Base-by-base conservation (phyloP, 2,888 invertebrate species). In the Dynastes grantii region DNA sequence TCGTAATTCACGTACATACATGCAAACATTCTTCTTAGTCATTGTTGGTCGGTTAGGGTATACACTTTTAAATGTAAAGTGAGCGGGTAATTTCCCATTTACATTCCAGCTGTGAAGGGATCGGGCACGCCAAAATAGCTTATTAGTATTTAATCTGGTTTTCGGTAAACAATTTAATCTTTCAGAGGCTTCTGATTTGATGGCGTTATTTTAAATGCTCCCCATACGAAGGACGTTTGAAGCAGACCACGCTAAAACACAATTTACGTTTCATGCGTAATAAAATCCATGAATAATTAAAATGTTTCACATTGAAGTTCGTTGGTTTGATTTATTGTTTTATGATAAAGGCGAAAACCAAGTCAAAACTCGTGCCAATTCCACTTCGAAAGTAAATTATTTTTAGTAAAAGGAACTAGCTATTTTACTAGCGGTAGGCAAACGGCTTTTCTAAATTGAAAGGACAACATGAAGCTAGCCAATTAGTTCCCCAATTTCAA, bases 241-340 rank as follows among this genome's bases (percentile, higher is more conserved):
- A 58, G 40, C 58, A 32, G 40, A 58, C 58, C 37, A 58, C 16
- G 40, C 22, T 22, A 58, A 73, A 40, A 22, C 53, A 22, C 58
- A 58, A 58, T 58, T 58, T 29, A 29, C 55, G 29, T 73, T 58
- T 55, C 73, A 73, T 73, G 58, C 58, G 37, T 73, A 58, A 58
- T 73, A 51, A 58, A 73, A 55, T 73, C 58, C 37, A 73, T 73
- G 73, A 73, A 73, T 73, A 73, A 73, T 73, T 40, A 73, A 73
- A 73, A 58, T n/a, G 22, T 55, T 58, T 73, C 58, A 73, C 32
- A 29, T 32, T 37, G 58, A 32, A 16, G 37, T 58, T 73, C 16
- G 22, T 55, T 58, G 2, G 40, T 11, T 58, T 61, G 73, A 61
- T 73, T 73, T 61, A n/a, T 40, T 45, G 51, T 61, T 58, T 37